phyloP scores from a whole-genome alignment of 1,140 invertebrate species.

The Eubasilissa regina region DNA sequence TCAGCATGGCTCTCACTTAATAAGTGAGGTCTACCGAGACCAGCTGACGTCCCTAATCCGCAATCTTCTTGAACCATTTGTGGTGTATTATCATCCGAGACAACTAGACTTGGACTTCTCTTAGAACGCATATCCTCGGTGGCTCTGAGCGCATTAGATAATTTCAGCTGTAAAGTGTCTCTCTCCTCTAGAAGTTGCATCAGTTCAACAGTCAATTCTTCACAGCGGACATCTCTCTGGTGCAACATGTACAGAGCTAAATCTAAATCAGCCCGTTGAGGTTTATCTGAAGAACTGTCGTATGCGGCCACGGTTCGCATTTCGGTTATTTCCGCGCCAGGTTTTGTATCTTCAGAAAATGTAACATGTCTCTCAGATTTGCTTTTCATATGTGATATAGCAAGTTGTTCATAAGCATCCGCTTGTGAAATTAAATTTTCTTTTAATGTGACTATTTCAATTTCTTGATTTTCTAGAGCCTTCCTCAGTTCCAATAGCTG shows the following conservation, averaged over 20 bases:
- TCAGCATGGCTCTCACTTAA: constrained; percentile 11
- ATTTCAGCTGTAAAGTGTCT: constrained; percentile 84
- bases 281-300: constrained; percentile 54
- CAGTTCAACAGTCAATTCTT: constrained; percentile 89
- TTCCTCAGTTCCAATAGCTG: constrained; percentile 71
- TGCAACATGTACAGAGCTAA: constrained; percentile 89
- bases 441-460: constrained; percentile 79
- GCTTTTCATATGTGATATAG: constrained; percentile 60
- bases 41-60: background rate
- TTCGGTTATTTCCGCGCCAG: constrained; percentile 44
- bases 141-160: constrained; percentile 84
- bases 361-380: constrained; percentile 63
- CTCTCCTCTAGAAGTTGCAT: constrained; percentile 88
- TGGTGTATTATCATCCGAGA: background rate
- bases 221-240: constrained; percentile 89
- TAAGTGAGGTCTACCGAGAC: background rate
- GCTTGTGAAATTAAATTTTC: constrained; percentile 76
- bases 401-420: constrained; percentile 72
- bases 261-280: constrained; percentile 81
- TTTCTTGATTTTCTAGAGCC: constrained; percentile 77
- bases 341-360: constrained; percentile 66
- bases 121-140: constrained; percentile 76
- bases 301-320: constrained; percentile 57
- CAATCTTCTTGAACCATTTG: background rate
- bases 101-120: constrained; percentile 56